Evolutionary conservation across 2,113 vertebrate species (phyloP).

Genomic region (Onychorhynchus coronatus): DNA sequence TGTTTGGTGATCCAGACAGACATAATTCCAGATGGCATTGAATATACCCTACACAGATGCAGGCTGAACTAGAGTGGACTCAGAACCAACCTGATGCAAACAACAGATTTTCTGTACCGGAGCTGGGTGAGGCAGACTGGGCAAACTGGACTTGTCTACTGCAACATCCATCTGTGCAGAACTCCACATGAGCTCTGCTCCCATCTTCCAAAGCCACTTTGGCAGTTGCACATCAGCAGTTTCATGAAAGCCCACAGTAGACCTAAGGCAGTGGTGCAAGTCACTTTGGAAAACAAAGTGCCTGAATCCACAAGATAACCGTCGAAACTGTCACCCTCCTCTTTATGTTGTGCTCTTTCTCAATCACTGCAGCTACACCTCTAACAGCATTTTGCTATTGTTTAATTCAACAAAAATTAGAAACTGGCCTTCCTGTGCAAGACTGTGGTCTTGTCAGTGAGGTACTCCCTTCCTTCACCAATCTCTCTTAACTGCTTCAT

Average conservation of each 20-base stretch:
- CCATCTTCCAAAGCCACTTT: neutral
- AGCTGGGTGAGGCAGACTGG: neutral
- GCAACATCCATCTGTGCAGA: neutral
- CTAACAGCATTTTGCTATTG: neutral
- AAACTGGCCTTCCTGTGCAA: neutral
- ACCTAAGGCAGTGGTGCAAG: neutral
- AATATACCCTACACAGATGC: neutral
- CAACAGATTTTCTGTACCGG: neutral
- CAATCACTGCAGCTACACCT: neutral
- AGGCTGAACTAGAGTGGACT: neutral
- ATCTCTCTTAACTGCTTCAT: neutral
- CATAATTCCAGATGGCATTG: neutral
- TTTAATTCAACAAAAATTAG: neutral
- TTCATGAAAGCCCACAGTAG: neutral
- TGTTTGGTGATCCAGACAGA: neutral
- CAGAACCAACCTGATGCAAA: neutral
- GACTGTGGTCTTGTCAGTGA: neutral
- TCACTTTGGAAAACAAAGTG: neutral
- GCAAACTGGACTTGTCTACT: neutral
- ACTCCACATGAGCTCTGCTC: neutral
- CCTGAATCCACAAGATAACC: neutral
- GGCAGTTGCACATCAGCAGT: fast-evolving
- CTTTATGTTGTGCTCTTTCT: neutral
- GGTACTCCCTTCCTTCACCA: neutral
- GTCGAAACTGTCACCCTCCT: neutral